Evolutionary conservation across 1,140 invertebrate genomes (phyloP).

Genomic region (Micrasema longulum): DNA sequence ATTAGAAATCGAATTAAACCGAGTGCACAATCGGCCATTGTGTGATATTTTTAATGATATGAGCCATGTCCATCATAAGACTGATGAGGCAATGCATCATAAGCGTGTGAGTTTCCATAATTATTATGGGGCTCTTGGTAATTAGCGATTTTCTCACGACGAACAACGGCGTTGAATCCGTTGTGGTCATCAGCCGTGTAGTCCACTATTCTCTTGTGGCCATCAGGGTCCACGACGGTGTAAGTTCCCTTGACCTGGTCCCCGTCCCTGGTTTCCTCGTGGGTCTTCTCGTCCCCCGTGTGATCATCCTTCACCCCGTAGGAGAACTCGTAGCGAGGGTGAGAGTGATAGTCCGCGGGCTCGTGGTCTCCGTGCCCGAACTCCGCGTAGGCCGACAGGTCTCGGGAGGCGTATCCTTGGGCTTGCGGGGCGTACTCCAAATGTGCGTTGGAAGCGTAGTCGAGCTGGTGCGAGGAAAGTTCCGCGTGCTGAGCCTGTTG

Average conservation of each 20-base stretch:
- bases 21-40: not conserved
- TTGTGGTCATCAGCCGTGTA: constrained; percentile 64
- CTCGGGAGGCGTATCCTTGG: not conserved
- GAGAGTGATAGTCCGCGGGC: constrained; percentile 49
- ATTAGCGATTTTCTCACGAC: constrained; percentile 58
- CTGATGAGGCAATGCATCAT: not conserved
- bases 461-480: not conserved
- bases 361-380: constrained; percentile 50
- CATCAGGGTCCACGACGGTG: constrained; percentile 65
- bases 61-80: constrained; percentile 22
- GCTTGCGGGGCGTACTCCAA: not conserved
- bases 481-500: constrained; percentile 16
- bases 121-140: constrained; percentile 13
- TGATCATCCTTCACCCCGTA: constrained; percentile 57
- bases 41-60: constrained; percentile 9
- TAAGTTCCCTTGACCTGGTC: constrained; percentile 60
- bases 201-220: constrained; percentile 65
- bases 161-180: constrained; percentile 66
- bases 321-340: constrained; percentile 55
- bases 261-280: constrained; percentile 58
- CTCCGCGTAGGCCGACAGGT: constrained; percentile 31
- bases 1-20: too few species aligned
- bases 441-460: constrained; percentile 2
- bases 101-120: constrained; percentile 4
- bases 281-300: constrained; percentile 58